phyloP scores from a whole-genome alignment of 2,113 vertebrate species.

The Pterocles orientalis region DNA sequence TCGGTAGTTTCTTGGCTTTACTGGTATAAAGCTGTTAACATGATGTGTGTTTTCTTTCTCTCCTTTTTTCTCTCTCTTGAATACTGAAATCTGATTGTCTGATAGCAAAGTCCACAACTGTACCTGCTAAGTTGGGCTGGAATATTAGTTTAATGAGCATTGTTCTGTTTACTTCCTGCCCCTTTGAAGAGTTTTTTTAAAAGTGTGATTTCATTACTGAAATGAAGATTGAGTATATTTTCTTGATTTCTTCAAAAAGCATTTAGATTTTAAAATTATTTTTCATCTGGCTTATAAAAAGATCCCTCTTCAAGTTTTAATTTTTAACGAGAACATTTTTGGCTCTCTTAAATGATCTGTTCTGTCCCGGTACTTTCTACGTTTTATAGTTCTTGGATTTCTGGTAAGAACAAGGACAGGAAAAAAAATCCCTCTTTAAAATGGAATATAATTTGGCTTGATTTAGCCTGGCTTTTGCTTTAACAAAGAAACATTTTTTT shows the following conservation, averaged over 20 bases:
- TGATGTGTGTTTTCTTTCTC: rapidly evolving
- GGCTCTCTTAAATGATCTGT: background rate
- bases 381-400: background rate
- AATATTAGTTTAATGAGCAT: background rate
- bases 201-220: background rate
- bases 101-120: background rate
- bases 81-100: background rate
- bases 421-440: background rate
- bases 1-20: background rate
- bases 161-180: background rate
- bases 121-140: background rate
- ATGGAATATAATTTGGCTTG: background rate
- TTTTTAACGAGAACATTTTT: background rate
- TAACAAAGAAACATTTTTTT: background rate
- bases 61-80: background rate
- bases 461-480: background rate
- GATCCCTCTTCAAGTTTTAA: background rate
- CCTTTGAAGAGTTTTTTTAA: background rate
- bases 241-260: background rate
- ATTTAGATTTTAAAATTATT: background rate
- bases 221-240: background rate
- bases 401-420: background rate
- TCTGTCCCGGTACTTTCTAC: background rate
- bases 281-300: background rate
- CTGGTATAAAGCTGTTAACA: background rate